A percentile compares a stretch with the other conserved stretches of the same genome.
phyloP scores from a whole-genome alignment of 1,140 invertebrate genomes.

The Stratiolaelaps scimitus region DNA sequence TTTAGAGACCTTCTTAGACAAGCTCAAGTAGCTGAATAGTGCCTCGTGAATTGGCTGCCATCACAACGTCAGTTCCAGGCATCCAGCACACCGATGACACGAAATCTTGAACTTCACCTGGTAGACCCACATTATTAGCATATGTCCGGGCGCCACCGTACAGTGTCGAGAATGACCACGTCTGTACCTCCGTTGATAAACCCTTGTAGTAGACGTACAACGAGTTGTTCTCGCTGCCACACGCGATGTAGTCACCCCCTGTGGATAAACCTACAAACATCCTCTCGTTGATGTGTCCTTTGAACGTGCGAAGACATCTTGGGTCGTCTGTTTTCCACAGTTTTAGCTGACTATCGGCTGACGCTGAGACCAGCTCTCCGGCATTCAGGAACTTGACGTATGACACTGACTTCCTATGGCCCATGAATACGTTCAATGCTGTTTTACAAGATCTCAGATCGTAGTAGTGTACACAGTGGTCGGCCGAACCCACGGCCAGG shows the following conservation, averaged over 20 bases:
- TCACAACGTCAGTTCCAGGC: constrained; percentile 66
- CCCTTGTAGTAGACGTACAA: constrained; percentile 88
- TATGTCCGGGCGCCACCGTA: constrained; percentile 52
- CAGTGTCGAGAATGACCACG: constrained; percentile 73
- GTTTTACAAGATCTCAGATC: constrained; percentile 74
- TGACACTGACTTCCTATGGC: constrained; percentile 86
- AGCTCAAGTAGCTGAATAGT: constrained; percentile 68
- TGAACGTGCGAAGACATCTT: constrained; percentile 69
- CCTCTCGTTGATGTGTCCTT: constrained; percentile 87
- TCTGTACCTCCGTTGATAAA: constrained; percentile 69
- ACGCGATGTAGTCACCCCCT: constrained; percentile 84
- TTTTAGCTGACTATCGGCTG: constrained; percentile 84
- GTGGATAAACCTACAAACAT: constrained; percentile 94
- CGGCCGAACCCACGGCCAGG: constrained; percentile 84
- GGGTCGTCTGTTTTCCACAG: constrained; percentile 76
- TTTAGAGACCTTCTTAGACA: no score
- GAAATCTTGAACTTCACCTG: constrained; percentile 76
- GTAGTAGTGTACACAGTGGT: constrained; percentile 94
- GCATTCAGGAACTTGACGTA: constrained; percentile 88
- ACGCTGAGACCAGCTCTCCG: constrained; percentile 80
- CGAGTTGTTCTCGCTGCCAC: constrained; percentile 89
- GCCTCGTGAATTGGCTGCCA: constrained; percentile 91
- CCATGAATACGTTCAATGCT: constrained; percentile 69
- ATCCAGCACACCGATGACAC: constrained; percentile 92
- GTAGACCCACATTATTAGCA: neutral